Conservation (phyloP, 2,888 invertebrate species). For the Eudasyphora cyanicolor region DNA sequence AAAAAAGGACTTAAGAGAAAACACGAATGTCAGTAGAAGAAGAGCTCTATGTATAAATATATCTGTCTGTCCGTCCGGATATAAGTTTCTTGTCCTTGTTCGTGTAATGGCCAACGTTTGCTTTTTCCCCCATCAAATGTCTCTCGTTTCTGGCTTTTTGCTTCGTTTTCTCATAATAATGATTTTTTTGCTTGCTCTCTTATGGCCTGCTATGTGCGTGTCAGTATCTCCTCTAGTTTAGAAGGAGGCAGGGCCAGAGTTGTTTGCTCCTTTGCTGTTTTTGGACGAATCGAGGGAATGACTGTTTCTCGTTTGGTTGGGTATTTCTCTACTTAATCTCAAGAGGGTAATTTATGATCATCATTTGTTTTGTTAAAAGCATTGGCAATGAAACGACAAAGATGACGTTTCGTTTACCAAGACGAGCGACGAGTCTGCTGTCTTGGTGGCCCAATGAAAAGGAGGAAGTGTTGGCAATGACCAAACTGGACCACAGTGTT, state of each 20-base stretch:
- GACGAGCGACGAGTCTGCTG: not conserved
- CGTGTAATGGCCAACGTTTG: constrained; percentile 47
- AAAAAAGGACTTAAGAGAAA: not conserved
- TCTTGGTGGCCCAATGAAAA: not conserved
- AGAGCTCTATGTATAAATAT: constrained; percentile 16
- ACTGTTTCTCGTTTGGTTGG: not conserved
- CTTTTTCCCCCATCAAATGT: constrained; percentile 33
- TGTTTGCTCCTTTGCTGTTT: not conserved
- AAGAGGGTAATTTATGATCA: constrained; percentile 78
- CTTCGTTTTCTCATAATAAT: constrained; percentile 31
- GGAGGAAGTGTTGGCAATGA: not conserved
- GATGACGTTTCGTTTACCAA: constrained; percentile 47
- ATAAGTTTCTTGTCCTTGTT: constrained; percentile 21
- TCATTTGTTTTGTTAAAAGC: constrained; percentile 77
- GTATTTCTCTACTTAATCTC: constrained; percentile 72
- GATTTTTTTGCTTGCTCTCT: not conserved
- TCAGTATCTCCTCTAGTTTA: constrained; percentile 57
- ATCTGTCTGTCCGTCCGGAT: constrained; percentile 11
- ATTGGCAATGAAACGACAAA: constrained; percentile 63
- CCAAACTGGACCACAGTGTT: not conserved
- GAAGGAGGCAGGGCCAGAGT: not conserved
- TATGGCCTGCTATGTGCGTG: constrained; percentile 46
- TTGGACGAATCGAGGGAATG: not conserved
- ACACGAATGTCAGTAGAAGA: not conserved
- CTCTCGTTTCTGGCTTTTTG: constrained; percentile 9